Evolutionary conservation across 2,888 invertebrate genomes (phyloP), one percentile per base, ranked within the genome.

Genomic region (Torymus aiolomorphi): DNA sequence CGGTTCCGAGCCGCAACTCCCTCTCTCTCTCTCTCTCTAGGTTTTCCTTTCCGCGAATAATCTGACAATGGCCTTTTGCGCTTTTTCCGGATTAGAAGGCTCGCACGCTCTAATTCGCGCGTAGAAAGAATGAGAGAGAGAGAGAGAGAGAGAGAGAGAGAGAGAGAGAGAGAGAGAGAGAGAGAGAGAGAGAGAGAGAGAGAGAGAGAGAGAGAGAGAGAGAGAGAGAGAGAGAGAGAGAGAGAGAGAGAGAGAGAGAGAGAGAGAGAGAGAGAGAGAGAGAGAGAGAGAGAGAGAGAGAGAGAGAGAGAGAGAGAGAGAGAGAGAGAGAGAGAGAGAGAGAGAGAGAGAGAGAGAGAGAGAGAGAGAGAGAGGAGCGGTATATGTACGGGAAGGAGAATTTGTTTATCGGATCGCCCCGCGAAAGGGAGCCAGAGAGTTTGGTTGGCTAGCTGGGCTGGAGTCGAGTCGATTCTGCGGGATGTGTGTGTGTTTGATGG

Each of bases 11-110:
- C 61, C 61, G 24, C 69, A 57, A 69, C 42, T 69, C 11, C 13
- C 24, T 63, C 56, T 31, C 18, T 18, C 49, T 8, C 11, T 52
- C 49, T 20, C 14, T 14, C 42, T 13, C 31, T 31, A 31, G 31
- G 31, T 18, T 51, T 65, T n/a, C 16, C 54, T n/a, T 24, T 18
- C 31, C 24, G 31, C 18, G 12, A 31, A 42, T 57, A 57, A 16
- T 51, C 24, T 10, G 52, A 71, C 16, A 31, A 54, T 62, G 54
- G 31, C 31, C 16, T 56, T 10, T 54, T 49, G 42, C 12, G 13
- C 11, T 18, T 52, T 42, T 72, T 56, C 54, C 54, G 16, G 16
- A 62, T 72, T 72, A 59, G 20, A 66, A n/a, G 51, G 2, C 12
- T 52, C 10, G 66, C 51, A 11, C n/a, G 16, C 16, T n/a, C 18